Evolutionary conservation across 2,797 vertebrate genomes (phyloP).

Genomic region (Gila robusta): DNA sequence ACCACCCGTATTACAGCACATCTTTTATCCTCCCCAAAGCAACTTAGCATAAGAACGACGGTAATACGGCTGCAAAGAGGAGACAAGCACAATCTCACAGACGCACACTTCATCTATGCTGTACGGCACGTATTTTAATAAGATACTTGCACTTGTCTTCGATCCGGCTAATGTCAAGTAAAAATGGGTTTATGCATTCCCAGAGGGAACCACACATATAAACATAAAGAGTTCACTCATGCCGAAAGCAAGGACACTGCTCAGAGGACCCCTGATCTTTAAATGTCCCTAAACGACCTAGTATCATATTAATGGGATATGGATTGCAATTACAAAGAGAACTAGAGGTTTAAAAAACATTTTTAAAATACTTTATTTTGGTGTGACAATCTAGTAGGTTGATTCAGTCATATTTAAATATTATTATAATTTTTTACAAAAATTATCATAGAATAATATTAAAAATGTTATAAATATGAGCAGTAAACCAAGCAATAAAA

Average conservation of each 20-base stretch:
- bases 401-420: neutral
- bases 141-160: slow-evolving; percentile 49
- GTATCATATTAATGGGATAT: slow-evolving; percentile 5
- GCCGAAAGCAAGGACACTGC: slow-evolving; percentile 39
- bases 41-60: slow-evolving; percentile 56
- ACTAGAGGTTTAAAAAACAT: no score
- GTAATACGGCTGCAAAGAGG: slow-evolving; percentile 53
- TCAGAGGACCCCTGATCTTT: slow-evolving; percentile 33
- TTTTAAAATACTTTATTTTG: no score
- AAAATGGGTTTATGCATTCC: slow-evolving; percentile 52
- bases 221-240: slow-evolving; percentile 44
- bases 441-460: no score
- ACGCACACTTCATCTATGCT: slow-evolving; percentile 53
- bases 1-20: slow-evolving; percentile 54
- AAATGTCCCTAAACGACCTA: slow-evolving; percentile 32
- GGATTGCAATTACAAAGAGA: neutral
- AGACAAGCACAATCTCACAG: slow-evolving; percentile 60
- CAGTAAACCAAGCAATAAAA: neutral
- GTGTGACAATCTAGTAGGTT: neutral
- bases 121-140: slow-evolving; percentile 54
- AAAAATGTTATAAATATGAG: neutral
- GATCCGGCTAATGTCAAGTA: slow-evolving; percentile 49
- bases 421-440: neutral
- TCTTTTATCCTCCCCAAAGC: slow-evolving; percentile 60
- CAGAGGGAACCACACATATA: slow-evolving; percentile 37